phyloP scores from a whole-genome alignment of 2,888 invertebrate genomes.

The Plagodis pulveraria region DNA sequence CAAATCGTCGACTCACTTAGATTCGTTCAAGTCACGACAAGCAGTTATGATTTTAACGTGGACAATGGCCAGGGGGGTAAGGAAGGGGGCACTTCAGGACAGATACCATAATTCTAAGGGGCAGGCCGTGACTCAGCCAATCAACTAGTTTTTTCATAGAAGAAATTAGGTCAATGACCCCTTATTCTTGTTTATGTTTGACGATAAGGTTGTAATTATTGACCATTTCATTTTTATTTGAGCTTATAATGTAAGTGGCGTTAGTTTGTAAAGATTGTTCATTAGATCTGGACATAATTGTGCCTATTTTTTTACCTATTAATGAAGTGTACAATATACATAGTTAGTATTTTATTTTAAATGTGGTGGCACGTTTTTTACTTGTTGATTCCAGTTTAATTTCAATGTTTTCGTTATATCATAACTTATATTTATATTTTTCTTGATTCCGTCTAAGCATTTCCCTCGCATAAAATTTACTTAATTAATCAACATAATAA shows the following conservation, averaged over 20 bases:
- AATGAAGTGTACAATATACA: too few relatives aligned
- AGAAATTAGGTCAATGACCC: conserved; percentile 56
- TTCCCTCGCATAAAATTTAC: too few relatives aligned
- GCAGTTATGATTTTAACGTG: conserved; percentile 45
- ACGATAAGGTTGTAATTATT: conserved; percentile 43
- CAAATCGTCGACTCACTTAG: conserved; percentile 29
- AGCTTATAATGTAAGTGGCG: conserved; percentile 13
- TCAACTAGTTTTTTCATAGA: conserved; percentile 62
- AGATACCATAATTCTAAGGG: conserved; percentile 36
- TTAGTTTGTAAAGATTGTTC: conserved; percentile 12
- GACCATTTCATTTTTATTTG: conserved; percentile 40
- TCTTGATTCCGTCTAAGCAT: too few relatives aligned
- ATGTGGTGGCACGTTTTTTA: too few relatives aligned
- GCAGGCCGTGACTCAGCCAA: conserved; percentile 57
- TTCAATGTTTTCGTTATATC: too few relatives aligned
- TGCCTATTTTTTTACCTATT: background rate
- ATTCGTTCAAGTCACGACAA: conserved; percentile 43
- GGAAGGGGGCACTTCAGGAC: conserved; percentile 36
- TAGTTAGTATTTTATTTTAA: too few relatives aligned
- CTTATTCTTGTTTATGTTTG: conserved; percentile 41
- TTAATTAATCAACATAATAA: too few relatives aligned
- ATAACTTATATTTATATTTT: too few relatives aligned
- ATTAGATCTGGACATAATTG: conserved; percentile 2
- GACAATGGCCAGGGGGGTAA: conserved; percentile 31
- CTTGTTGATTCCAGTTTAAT: too few relatives aligned